Percentiles rank a stretch among this genome's conserved stretches.
phyloP scores from a whole-genome alignment of 1,140 invertebrate species.

The Trichoplusia ni region DNA sequence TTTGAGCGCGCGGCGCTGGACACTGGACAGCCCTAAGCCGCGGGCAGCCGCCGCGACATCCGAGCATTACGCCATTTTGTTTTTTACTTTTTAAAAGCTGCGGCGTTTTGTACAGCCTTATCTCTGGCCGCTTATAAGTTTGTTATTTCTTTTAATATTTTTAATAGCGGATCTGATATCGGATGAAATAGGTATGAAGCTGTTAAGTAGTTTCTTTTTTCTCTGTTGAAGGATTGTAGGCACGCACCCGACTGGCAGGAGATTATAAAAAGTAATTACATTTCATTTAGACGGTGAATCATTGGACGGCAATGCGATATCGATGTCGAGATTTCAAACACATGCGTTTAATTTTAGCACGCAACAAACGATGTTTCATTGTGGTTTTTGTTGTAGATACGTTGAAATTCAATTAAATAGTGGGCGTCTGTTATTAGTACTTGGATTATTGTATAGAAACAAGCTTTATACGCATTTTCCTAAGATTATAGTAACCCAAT shows the following conservation, averaged over 20 bases:
- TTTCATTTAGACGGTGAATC: neutral
- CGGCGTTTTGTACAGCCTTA: constrained; percentile 28
- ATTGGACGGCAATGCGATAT: neutral
- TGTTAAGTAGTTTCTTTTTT: neutral
- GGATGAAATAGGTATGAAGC: constrained; percentile 19
- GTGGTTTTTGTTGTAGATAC: too few relatives aligned
- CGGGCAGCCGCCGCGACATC: constrained; percentile 10
- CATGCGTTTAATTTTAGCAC: too few relatives aligned
- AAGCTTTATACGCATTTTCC: too few relatives aligned
- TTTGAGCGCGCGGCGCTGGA: neutral
- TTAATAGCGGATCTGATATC: constrained; percentile 16
- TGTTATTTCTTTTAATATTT: constrained; percentile 28
- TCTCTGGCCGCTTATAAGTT: constrained; percentile 8
- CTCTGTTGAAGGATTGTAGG: constrained; percentile 4
- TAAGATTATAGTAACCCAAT: too few relatives aligned
- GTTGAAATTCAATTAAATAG: too few relatives aligned
- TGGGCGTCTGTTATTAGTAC: too few relatives aligned
- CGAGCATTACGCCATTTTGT: constrained; percentile 26
- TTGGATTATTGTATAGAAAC: too few relatives aligned
- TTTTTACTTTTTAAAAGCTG: constrained; percentile 18
- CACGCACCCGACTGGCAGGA: neutral
- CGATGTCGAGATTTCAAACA: too few relatives aligned
- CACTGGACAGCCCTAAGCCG: neutral
- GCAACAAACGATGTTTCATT: too few relatives aligned
- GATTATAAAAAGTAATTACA: constrained; percentile 20